Evolutionary conservation across 2,113 vertebrate genomes (phyloP).

Genomic region (Spea multiplicata): DNA sequence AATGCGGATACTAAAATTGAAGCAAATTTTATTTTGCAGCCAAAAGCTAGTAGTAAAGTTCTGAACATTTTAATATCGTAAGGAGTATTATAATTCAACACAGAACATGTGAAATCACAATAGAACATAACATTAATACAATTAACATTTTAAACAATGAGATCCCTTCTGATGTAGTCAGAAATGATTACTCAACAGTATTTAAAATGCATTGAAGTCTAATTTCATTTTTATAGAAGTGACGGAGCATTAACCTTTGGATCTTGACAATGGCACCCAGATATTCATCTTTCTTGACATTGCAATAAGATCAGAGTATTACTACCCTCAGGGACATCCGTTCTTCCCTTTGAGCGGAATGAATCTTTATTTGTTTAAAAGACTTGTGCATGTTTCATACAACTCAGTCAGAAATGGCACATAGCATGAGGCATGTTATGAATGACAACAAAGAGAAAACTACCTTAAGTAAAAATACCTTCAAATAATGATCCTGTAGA

Average conservation of each 20-base stretch:
- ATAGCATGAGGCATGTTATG: conserved; percentile 34
- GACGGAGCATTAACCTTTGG: conserved; percentile 41
- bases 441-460: conserved; percentile 30
- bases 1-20: background rate
- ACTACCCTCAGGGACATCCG: conserved; percentile 36
- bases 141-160: conserved; percentile 25
- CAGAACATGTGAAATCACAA: background rate
- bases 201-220: conserved; percentile 28
- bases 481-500: too few species aligned
- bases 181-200: conserved; percentile 29
- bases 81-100: background rate
- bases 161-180: conserved; percentile 7
- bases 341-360: conserved; percentile 32
- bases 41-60: background rate
- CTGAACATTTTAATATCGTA: background rate
- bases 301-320: conserved; percentile 46
- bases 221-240: conserved; percentile 36
- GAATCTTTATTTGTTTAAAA: conserved; percentile 45
- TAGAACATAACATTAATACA: background rate
- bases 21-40: background rate
- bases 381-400: conserved; percentile 41
- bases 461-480: conserved; percentile 15
- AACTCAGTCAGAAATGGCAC: conserved; percentile 30
- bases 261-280: conserved; percentile 36
- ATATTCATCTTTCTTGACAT: conserved; percentile 46